phyloP scores from a whole-genome alignment of 2,888 invertebrate species.

The Galeopsomyia nigrocyanea region DNA sequence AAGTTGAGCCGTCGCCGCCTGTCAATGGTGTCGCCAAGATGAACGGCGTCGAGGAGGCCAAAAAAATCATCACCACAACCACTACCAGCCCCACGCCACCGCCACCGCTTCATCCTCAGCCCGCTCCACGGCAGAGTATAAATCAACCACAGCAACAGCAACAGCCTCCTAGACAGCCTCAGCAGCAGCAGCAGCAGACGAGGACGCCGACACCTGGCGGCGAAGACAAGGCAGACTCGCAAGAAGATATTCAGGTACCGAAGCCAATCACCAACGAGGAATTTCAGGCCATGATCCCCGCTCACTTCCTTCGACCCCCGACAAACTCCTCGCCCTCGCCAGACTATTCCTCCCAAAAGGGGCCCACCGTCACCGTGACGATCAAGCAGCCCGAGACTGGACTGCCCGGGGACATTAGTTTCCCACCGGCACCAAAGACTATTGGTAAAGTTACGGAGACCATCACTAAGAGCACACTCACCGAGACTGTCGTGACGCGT shows the following conservation, averaged over 20 bases:
- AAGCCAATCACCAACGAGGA: constrained; percentile 93
- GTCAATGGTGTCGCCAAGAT: constrained; percentile 60
- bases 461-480: constrained; percentile 95
- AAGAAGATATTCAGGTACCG: constrained; percentile 74
- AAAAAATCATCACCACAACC: constrained; percentile 21
- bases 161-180: constrained; percentile 37
- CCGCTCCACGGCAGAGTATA: constrained; percentile 59
- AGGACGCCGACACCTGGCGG: constrained; percentile 51
- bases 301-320: constrained; percentile 80
- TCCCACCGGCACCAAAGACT: constrained; percentile 86
- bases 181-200: constrained; percentile 46
- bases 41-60: constrained; percentile 58
- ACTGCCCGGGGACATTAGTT: constrained; percentile 77
- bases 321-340: constrained; percentile 63
- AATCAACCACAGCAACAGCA: constrained; percentile 40
- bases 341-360: constrained; percentile 66
- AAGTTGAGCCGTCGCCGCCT: constrained; percentile 59
- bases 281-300: constrained; percentile 95
- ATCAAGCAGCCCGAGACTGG: constrained; percentile 78
- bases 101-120: constrained; percentile 56
- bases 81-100: constrained; percentile 51
- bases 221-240: constrained; percentile 60
- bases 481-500: constrained; percentile 94
- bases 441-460: constrained; percentile 93
- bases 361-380: constrained; percentile 82